Conservation (phyloP, 2,113 vertebrate genomes). For the Serinus canaria region DNA sequence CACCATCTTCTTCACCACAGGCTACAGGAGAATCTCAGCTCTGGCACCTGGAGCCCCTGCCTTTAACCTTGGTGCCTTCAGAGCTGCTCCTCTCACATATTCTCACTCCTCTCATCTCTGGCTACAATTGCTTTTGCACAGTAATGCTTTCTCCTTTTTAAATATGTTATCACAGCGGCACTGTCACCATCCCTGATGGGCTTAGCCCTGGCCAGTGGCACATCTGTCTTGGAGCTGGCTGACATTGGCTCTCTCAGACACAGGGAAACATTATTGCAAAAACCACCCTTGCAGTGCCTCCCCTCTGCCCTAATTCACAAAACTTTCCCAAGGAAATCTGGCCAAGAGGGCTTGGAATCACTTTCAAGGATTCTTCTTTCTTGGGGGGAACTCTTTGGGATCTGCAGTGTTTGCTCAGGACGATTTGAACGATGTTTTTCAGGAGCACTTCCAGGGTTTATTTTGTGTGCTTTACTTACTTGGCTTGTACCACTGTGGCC, state of each 20-base stretch:
- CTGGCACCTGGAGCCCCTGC: no score
- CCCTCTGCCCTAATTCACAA: not conserved
- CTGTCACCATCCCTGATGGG: not conserved
- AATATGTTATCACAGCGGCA: not conserved
- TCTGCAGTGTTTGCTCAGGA: rapidly evolving
- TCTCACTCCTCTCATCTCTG: not conserved
- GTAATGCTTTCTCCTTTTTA: not conserved
- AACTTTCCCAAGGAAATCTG: not conserved
- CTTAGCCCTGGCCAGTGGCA: not conserved
- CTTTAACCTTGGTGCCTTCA: not conserved
- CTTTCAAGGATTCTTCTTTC: not conserved
- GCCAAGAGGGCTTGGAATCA: rapidly evolving
- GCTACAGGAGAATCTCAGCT: not conserved
- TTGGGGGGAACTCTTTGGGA: not conserved
- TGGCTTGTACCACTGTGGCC: not conserved
- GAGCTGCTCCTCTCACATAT: not conserved
- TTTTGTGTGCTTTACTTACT: not conserved
- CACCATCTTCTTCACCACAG: rapidly evolving
- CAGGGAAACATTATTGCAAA: not conserved
- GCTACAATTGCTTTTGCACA: not conserved
- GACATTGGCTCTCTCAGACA: not conserved
- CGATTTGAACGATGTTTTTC: not conserved
- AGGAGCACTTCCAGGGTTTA: not conserved
- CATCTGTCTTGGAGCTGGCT: not conserved
- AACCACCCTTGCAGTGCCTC: not conserved